A percentile compares a stretch with the other conserved stretches of the same genome.
These are phyloP conservation scores for Elysia crispata DNA, from an alignment of 2,888 invertebrate species.

Conservation along the genomic window DNA sequence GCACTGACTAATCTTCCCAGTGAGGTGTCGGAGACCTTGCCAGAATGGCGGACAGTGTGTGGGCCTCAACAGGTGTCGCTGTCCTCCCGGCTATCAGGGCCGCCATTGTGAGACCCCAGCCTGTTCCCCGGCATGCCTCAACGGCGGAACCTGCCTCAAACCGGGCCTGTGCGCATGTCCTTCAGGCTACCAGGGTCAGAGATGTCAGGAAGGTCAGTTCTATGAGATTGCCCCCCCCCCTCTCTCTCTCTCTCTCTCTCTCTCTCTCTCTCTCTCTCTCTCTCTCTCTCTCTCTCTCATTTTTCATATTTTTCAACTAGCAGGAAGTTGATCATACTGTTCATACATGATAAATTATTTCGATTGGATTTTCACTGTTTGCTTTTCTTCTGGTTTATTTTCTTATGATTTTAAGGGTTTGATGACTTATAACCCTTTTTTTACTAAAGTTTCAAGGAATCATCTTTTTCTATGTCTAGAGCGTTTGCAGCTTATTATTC, in stretches of 20 bases:
- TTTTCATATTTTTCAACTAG: too few relatives aligned
- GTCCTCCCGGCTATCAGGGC: constrained; percentile 45
- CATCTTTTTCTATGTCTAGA: too few relatives aligned
- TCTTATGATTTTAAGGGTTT: too few relatives aligned
- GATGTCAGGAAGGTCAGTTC: constrained; percentile 55
- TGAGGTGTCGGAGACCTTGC: constrained; percentile 49
- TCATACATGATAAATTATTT: too few relatives aligned
- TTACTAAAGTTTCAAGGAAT: too few relatives aligned
- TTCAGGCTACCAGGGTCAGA: constrained; percentile 53
- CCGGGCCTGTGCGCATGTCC: constrained; percentile 57
- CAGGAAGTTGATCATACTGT: too few relatives aligned
- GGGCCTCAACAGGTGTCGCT: constrained; percentile 42
- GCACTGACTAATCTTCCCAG: constrained; percentile 37
- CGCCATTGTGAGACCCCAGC: constrained; percentile 47
- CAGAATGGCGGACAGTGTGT: constrained; percentile 44
- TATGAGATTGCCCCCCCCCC: too few relatives aligned
- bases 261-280: constrained; percentile 2
- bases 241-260: too few relatives aligned
- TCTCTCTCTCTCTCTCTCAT: not conserved
- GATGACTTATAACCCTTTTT: too few relatives aligned
- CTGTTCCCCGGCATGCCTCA: constrained; percentile 55
- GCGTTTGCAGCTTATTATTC: too few relatives aligned
- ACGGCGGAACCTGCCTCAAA: constrained; percentile 50
- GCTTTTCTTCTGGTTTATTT: too few relatives aligned
- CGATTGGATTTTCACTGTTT: too few relatives aligned